Conservation (phyloP, 2,888 invertebrate genomes). For the Taphrorychus bicolor region DNA sequence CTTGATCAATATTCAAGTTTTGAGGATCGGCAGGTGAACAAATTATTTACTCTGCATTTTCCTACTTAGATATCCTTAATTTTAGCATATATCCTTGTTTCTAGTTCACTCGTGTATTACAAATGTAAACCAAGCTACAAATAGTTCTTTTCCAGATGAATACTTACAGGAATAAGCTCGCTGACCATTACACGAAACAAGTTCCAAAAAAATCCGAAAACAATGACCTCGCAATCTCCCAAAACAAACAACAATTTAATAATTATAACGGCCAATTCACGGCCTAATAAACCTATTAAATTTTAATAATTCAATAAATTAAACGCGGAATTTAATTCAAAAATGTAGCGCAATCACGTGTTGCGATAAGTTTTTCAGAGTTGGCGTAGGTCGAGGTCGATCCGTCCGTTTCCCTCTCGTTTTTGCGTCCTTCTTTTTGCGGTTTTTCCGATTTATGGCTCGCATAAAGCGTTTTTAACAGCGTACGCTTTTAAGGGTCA, state of each 20-base stretch:
- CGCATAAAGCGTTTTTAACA: constrained; percentile 22
- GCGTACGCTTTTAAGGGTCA: neutral
- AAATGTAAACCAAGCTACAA: too few relatives aligned
- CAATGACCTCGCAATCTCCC: neutral
- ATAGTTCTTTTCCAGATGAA: too few relatives aligned
- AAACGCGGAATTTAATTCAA: constrained; percentile 8
- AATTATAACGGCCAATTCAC: neutral
- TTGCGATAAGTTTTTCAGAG: constrained; percentile 51
- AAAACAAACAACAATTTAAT: neutral
- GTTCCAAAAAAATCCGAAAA: too few relatives aligned
- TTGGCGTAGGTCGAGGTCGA: constrained; percentile 49
- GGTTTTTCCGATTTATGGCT: constrained; percentile 23
- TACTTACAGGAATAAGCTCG: too few relatives aligned
- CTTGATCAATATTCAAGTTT: too few relatives aligned
- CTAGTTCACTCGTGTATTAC: too few relatives aligned
- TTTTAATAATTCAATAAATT: constrained; percentile 4
- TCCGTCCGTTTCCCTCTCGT: constrained; percentile 22
- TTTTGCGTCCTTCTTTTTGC: constrained; percentile 16
- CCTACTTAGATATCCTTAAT: too few relatives aligned
- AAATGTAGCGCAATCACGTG: constrained; percentile 4
- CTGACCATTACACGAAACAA: too few relatives aligned
- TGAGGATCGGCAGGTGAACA: too few relatives aligned
- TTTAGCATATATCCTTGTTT: too few relatives aligned
- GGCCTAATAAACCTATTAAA: constrained; percentile 5
- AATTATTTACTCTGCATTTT: too few relatives aligned